Evolutionary conservation across 2,797 vertebrate species (phyloP).

Genomic region (Thaleichthys pacificus): DNA sequence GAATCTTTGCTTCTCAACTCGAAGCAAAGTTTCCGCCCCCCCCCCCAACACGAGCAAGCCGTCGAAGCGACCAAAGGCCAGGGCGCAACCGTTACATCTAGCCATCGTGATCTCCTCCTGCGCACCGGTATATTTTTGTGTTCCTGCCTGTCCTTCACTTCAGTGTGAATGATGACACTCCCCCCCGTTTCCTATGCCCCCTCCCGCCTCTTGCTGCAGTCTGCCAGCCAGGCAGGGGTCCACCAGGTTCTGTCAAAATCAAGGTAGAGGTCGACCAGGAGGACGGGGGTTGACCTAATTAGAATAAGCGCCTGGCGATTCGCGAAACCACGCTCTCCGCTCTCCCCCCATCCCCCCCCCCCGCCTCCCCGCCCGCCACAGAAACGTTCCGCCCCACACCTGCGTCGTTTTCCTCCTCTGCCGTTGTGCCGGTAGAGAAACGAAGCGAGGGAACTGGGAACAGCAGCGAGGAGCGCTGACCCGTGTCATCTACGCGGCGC

Average conservation of each 20-base stretch:
- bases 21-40: neutral
- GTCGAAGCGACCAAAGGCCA: neutral
- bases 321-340: constrained; percentile 10
- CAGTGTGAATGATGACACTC: constrained; percentile 10
- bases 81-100: neutral
- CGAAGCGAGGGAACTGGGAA: neutral
- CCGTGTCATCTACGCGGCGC: constrained; percentile 1
- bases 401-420: constrained; percentile 11
- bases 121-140: constrained; percentile 8
- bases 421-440: neutral
- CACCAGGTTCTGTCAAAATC: constrained; percentile 34
- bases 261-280: constrained; percentile 43
- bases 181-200: too few species aligned
- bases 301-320: constrained; percentile 24
- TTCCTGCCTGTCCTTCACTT: constrained; percentile 13
- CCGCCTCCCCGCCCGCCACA: neutral
- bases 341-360: constrained; percentile 2
- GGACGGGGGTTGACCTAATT: constrained; percentile 44
- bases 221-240: constrained; percentile 22
- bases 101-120: neutral
- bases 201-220: neutral
- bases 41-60: neutral
- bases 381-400: constrained; percentile 21
- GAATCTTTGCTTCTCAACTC: neutral
- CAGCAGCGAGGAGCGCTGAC: constrained; percentile 4